These are phyloP conservation scores for Micromesistius poutassou DNA, from an alignment of 2,797 vertebrate genomes.

Conservation along the genomic window DNA sequence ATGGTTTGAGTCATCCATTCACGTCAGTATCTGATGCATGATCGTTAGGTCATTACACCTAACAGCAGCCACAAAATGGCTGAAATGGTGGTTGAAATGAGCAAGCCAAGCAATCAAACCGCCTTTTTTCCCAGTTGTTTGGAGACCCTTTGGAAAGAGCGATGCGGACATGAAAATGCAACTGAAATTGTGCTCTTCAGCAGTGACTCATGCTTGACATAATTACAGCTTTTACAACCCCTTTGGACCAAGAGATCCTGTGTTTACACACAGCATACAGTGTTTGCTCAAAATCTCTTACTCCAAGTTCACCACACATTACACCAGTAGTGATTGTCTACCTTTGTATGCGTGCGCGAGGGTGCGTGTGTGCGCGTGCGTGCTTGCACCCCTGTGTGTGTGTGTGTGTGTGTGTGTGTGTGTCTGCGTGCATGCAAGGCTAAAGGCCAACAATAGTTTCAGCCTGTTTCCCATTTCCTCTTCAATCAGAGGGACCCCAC, in stretches of 20 bases:
- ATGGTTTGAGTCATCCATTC: neutral
- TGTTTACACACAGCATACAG: neutral
- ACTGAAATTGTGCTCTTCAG: slow-evolving; percentile 39
- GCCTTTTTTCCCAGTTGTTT: slow-evolving; percentile 2
- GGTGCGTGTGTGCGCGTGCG: slow-evolving; percentile 21
- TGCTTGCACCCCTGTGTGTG: slow-evolving; percentile 11
- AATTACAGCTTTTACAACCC: slow-evolving; percentile 35
- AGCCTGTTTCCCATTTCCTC: slow-evolving; percentile 70
- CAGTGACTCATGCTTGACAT: slow-evolving; percentile 31
- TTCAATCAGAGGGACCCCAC: slow-evolving; percentile 63
- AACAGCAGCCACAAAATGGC: slow-evolving; percentile 5
- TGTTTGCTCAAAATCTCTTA: slow-evolving; percentile 32
- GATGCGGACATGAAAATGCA: slow-evolving; percentile 29
- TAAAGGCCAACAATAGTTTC: slow-evolving; percentile 49
- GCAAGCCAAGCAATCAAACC: slow-evolving; percentile 3
- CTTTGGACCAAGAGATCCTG: slow-evolving; percentile 17
- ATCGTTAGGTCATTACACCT: neutral
- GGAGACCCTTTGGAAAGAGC: slow-evolving; percentile 15
- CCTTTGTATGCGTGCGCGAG: slow-evolving; percentile 14
- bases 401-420: slow-evolving; percentile 24
- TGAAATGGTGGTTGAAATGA: neutral
- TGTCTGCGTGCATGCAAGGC: slow-evolving; percentile 13
- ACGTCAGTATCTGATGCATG: neutral
- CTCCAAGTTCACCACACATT: slow-evolving; percentile 6
- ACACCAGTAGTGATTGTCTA: slow-evolving; percentile 35